Conservation (phyloP, 2,888 invertebrate species). For the Eretmocerus hayati region DNA sequence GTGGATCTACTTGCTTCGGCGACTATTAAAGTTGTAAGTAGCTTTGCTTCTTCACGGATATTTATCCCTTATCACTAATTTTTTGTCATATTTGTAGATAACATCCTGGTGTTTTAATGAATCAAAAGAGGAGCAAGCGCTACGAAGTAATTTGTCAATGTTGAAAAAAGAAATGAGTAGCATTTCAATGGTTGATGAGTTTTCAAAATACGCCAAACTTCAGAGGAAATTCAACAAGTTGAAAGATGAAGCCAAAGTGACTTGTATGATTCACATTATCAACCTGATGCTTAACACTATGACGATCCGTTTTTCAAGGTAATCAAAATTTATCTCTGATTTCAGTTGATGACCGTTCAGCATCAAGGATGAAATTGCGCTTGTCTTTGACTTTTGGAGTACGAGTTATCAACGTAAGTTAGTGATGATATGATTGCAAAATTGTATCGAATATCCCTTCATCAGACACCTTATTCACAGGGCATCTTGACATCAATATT, state of each 20-base stretch:
- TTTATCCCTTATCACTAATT: neutral
- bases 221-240: slow-evolving; percentile 41
- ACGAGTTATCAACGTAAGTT: slow-evolving; percentile 35
- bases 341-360: slow-evolving; percentile 26
- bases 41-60: neutral
- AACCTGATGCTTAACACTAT: no score
- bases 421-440: neutral
- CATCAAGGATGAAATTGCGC: slow-evolving; percentile 26
- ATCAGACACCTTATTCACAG: slow-evolving; percentile 18
- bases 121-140: slow-evolving; percentile 25
- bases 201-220: slow-evolving; percentile 45
- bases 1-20: slow-evolving; percentile 32
- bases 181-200: slow-evolving; percentile 45
- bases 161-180: slow-evolving; percentile 38
- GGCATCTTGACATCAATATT: slow-evolving; percentile 28
- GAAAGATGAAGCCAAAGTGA: slow-evolving; percentile 33
- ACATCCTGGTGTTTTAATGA: slow-evolving; percentile 25
- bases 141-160: slow-evolving; percentile 30
- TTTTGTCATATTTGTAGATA: neutral
- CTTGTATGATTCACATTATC: no score
- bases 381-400: slow-evolving; percentile 28
- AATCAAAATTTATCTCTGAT: no score
- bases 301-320: no score
- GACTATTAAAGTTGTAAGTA: slow-evolving; percentile 37
- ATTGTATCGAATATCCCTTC: neutral